Evolutionary conservation across 2,888 invertebrate species (phyloP).

Genomic region (Clusia tigrina): DNA sequence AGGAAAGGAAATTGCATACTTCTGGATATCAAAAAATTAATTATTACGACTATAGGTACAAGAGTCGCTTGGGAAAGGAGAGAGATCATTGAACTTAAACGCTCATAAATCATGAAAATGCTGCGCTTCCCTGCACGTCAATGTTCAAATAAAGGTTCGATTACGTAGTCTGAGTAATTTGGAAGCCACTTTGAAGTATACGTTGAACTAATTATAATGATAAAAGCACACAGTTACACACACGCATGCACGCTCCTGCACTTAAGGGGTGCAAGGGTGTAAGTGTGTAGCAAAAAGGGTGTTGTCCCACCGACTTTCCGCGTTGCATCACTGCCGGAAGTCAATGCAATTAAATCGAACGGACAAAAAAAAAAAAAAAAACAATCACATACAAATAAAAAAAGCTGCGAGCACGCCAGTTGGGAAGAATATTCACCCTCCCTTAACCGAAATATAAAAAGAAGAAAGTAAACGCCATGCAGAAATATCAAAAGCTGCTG

Average conservation of each 20-base stretch:
- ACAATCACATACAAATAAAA: slow-evolving; percentile 3
- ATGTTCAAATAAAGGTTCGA: too few relatives aligned
- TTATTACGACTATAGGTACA: too few relatives aligned
- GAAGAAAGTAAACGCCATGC: slow-evolving; percentile 42
- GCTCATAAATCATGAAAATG: too few relatives aligned
- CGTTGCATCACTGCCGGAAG: background rate
- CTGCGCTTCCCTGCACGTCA: too few relatives aligned
- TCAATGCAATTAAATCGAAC: background rate
- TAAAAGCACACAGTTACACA: background rate
- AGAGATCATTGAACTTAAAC: too few relatives aligned
- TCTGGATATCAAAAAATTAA: too few relatives aligned
- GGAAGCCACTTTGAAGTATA: too few relatives aligned
- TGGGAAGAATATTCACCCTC: background rate
- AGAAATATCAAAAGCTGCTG: slow-evolving; percentile 58
- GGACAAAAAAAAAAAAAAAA: background rate
- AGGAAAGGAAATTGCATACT: too few relatives aligned
- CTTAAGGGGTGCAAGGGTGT: background rate
- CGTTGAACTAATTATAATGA: slow-evolving; percentile 2
- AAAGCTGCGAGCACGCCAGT: slow-evolving; percentile 42
- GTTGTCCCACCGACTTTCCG: background rate
- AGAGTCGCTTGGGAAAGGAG: too few relatives aligned
- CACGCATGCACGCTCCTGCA: background rate
- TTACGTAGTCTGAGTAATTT: too few relatives aligned
- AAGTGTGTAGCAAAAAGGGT: background rate
- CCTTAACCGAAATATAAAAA: background rate